These are phyloP conservation scores for Berghia stephanieae DNA, from an alignment of 1,140 invertebrate species.

Conservation along the genomic window DNA sequence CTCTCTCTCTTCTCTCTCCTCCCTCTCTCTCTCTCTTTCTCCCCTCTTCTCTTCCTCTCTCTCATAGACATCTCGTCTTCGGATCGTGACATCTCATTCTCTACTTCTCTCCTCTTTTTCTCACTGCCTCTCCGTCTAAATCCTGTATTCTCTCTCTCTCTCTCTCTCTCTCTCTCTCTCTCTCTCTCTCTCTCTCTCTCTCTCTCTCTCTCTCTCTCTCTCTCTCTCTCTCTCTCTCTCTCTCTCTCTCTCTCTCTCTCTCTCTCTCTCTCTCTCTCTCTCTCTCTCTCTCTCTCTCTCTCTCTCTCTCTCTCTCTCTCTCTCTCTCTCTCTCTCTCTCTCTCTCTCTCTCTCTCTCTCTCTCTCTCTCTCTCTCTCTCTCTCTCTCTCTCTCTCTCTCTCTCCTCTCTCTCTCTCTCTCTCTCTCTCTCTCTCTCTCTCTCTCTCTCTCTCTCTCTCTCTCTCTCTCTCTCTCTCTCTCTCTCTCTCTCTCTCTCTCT, in stretches of 20 bases:
- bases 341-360: neutral
- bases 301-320: neutral
- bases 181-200: neutral
- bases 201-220: neutral
- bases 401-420: no score
- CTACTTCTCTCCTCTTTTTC: neutral
- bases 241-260: neutral
- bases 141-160: neutral
- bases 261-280: slow-evolving; percentile 12
- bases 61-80: no score
- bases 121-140: neutral
- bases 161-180: neutral
- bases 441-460: no score
- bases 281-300: slow-evolving; percentile 8
- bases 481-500: no score
- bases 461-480: no score
- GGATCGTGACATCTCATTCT: no score
- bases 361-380: slow-evolving; percentile 5
- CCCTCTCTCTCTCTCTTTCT: neutral
- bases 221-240: neutral
- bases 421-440: no score
- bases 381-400: neutral
- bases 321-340: slow-evolving; percentile 13
- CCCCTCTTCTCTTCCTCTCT: no score
- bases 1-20: neutral